Evolutionary conservation across 2,888 invertebrate species (phyloP).

Genomic region (Macrosiphum euphorbiae): DNA sequence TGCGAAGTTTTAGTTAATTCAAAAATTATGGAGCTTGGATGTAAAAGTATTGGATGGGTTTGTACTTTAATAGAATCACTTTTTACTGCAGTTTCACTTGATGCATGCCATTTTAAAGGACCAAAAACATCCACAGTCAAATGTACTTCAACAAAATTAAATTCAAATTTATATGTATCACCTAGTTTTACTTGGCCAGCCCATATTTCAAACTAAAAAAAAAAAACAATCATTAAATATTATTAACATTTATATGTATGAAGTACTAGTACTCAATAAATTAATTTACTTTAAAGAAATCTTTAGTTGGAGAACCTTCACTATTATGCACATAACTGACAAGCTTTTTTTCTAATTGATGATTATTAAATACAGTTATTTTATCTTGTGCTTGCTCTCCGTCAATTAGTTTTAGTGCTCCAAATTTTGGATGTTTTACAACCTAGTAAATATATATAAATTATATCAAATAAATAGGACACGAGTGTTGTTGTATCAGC

Average conservation of each 20-base stretch:
- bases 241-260: background rate
- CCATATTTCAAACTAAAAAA: slow-evolving; percentile 58
- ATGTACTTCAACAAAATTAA: slow-evolving; percentile 63
- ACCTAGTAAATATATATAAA: slow-evolving; percentile 25
- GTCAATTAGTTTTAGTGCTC: slow-evolving; percentile 48
- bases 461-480: background rate
- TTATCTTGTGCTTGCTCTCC: slow-evolving; percentile 58
- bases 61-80: slow-evolving; percentile 50
- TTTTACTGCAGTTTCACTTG: slow-evolving; percentile 56
- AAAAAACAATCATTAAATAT: background rate
- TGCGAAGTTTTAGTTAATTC: slow-evolving; percentile 61
- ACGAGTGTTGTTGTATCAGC: too few species aligned
- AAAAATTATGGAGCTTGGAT: slow-evolving; percentile 56
- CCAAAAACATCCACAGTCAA: slow-evolving; percentile 50
- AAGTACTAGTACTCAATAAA: background rate
- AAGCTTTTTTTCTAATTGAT: slow-evolving; percentile 61
- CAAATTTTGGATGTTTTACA: slow-evolving; percentile 60
- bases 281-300: slow-evolving; percentile 59
- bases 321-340: slow-evolving; percentile 62
- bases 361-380: slow-evolving; percentile 56
- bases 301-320: slow-evolving; percentile 57
- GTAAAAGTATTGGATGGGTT: slow-evolving; percentile 61
- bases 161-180: slow-evolving; percentile 58
- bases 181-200: slow-evolving; percentile 57
- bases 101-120: slow-evolving; percentile 56